These are phyloP conservation scores for Elgaria multicarinata DNA, from an alignment of 2,113 vertebrate species.

Conservation along the genomic window DNA sequence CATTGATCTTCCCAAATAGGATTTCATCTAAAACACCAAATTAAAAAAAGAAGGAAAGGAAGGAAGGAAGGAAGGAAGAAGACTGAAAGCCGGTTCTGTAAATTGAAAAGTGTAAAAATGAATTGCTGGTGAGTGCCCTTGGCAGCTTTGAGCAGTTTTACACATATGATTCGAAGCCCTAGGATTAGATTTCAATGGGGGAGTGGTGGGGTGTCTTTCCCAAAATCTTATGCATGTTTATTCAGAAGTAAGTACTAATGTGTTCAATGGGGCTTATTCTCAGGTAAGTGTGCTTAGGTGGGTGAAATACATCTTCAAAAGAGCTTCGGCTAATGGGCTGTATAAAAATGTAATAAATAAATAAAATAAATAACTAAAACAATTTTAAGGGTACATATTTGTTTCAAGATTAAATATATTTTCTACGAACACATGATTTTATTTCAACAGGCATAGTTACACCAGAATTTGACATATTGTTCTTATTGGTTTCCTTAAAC, in stretches of 20 bases:
- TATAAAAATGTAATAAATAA: too few species aligned
- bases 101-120: conserved; percentile 70
- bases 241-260: not conserved
- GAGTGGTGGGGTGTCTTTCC: not conserved
- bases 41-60: conserved; percentile 69
- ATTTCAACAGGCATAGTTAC: too few species aligned
- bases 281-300: not conserved
- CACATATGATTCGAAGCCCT: conserved; percentile 37
- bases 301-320: too few species aligned
- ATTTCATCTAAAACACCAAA: conserved; percentile 68
- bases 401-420: too few species aligned
- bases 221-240: not conserved
- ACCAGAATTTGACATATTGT: too few species aligned
- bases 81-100: conserved; percentile 46
- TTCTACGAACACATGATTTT: too few species aligned
- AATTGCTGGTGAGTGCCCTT: conserved; percentile 57
- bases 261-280: not conserved
- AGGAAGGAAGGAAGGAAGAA: conserved; percentile 31
- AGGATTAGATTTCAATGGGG: conserved; percentile 19
- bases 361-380: too few species aligned
- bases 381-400: too few species aligned
- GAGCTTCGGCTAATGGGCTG: too few species aligned
- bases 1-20: conserved; percentile 68
- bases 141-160: conserved; percentile 55
- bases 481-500: too few species aligned